Base-by-base conservation (phyloP, 2,888 invertebrate species). In the Chironomus riparius region DNA sequence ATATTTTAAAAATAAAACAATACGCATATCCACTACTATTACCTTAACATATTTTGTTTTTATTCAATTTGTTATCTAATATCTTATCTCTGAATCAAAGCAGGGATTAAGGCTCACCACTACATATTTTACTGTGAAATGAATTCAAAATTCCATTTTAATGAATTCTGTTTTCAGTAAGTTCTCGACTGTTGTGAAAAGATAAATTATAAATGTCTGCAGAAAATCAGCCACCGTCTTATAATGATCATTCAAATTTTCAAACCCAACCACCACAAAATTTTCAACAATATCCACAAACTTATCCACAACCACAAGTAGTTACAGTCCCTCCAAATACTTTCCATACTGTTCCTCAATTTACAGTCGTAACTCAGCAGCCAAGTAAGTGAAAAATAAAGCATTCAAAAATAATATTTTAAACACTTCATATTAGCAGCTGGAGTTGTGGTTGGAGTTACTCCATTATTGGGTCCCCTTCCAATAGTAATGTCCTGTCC, bases 401-500 rank as follows among this genome's bases (percentile, higher is more conserved):
- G 77, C 10, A 72, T 78, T 68, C 76, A 79, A 68, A 76, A 70
- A 62, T 56, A 24, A 24, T 24, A 24, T 3, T 24, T 24, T 2
- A 24, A 24, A 24, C 22, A 24, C 22, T 47, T 70, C 3, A 21
- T 48, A 21, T 4, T 18, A 13, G 13, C 70, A 18, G 56, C 38
- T 10, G 10, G 76, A 22, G 65, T 72, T 68, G 10, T 56, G 72
- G 77, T 18, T 81, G 28, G n/a, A 56, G 18, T 47, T 2, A 18
- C 18, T 38, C 71, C 47, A 28, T 10, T 65, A 21, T 3, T 83
- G 62, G 85, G 86, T 2, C 82, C 84, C 0, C 81, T 82, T 24
- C 80, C 86, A 5, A 81, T 83, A 76, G 76, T 79, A 0, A 78
- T 85, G 78, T 81, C 78, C 0, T 87, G 87, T 78, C 86, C 86